Conservation (phyloP, 2,113 vertebrate genomes). For the Poeciliopsis prolifica region DNA sequence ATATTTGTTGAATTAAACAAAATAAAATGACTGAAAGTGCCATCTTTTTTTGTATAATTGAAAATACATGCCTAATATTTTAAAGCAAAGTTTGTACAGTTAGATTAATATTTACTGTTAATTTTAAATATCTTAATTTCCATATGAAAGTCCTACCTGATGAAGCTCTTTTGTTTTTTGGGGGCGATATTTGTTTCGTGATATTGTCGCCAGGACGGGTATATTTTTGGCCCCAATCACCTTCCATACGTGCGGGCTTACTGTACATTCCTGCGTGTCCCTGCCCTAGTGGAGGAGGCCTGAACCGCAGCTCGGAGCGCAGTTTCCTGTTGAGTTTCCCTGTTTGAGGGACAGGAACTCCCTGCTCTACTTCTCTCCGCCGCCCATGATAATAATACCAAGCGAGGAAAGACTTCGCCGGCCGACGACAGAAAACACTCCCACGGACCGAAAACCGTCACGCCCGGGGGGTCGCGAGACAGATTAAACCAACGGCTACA, state of each 20-base stretch:
- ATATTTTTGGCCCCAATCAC: background rate
- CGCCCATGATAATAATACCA: conserved; percentile 66
- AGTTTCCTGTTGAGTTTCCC: conserved; percentile 80
- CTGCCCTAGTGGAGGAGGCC: conserved; percentile 49
- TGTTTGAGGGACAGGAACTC: conserved; percentile 81
- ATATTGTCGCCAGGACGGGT: background rate
- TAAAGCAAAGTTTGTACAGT: no score
- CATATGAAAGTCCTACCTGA: no score
- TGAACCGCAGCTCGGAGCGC: conserved; percentile 40
- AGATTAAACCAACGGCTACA: conserved; percentile 14
- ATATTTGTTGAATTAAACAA: no score
- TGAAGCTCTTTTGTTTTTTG: no score
- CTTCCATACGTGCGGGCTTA: conserved; percentile 4
- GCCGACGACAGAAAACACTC: background rate
- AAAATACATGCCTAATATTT: no score
- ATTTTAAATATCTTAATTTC: no score
- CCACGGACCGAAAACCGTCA: background rate
- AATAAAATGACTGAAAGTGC: no score
- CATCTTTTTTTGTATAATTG: no score
- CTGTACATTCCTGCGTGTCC: conserved; percentile 54
- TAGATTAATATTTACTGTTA: no score
- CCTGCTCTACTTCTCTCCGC: conserved; percentile 55
- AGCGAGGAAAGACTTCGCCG: conserved; percentile 51
- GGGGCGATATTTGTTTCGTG: no score
- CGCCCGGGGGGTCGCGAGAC: background rate